Evolutionary conservation across 2,888 invertebrate genomes (phyloP).

Genomic region (Argyra leucocephala): DNA sequence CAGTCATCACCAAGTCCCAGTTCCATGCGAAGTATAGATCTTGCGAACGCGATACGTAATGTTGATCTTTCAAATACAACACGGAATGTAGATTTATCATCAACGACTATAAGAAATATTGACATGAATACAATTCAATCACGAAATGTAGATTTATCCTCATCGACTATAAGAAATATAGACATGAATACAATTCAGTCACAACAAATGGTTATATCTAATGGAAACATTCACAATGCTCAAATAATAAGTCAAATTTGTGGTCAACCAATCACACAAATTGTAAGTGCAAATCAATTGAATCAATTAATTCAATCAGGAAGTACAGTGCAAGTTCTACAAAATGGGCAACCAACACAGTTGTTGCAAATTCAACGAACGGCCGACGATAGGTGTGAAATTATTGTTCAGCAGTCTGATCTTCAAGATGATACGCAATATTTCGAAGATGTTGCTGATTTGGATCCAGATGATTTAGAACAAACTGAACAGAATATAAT

Average conservation of each 20-base stretch:
- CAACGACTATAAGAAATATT: neutral
- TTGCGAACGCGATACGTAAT: neutral
- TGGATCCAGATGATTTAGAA: neutral
- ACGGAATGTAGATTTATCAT: neutral
- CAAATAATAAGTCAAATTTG: conserved; percentile 42
- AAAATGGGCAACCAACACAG: conserved; percentile 35
- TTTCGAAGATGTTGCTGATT: conserved; percentile 32
- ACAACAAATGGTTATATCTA: conserved; percentile 40
- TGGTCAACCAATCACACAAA: conserved; percentile 39
- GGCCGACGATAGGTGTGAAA: conserved; percentile 28
- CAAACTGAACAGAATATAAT: neutral
- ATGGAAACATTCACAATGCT: conserved; percentile 33
- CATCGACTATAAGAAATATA: conserved; percentile 22
- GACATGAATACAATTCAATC: neutral
- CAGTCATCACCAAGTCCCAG: neutral
- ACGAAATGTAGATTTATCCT: neutral
- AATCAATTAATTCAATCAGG: conserved; percentile 36
- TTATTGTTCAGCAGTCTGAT: conserved; percentile 36
- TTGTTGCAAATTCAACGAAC: conserved; percentile 29
- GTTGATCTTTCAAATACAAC: neutral
- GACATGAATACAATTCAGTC: conserved; percentile 26
- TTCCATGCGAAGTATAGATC: neutral
- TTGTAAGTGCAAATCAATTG: conserved; percentile 33
- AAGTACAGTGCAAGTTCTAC: conserved; percentile 41
- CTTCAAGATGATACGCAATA: conserved; percentile 36